These are phyloP conservation scores for Myzus persicae DNA, from an alignment of 1,140 invertebrate genomes.

Conservation along the genomic window DNA sequence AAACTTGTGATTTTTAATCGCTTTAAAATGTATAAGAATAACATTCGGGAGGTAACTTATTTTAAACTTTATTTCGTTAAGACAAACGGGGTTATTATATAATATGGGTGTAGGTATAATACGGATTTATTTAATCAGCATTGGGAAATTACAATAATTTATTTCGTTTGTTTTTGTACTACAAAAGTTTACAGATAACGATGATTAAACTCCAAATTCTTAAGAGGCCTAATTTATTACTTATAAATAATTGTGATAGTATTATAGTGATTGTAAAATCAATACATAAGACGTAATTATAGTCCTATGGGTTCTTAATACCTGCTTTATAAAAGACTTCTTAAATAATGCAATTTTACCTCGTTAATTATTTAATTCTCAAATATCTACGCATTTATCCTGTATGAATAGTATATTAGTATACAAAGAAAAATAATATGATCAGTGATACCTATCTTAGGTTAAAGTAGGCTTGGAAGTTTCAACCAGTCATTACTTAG, in stretches of 20 bases:
- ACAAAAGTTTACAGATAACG: background rate
- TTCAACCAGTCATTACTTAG: too few relatives aligned
- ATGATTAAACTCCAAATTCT: background rate
- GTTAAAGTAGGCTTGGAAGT: too few relatives aligned
- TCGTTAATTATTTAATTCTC: background rate
- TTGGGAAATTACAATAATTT: background rate
- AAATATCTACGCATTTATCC: background rate
- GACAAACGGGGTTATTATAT: background rate
- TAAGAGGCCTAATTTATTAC: background rate
- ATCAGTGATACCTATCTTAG: too few relatives aligned
- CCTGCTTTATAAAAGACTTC: background rate
- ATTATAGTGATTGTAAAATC: background rate
- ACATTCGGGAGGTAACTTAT: background rate
- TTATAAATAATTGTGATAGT: background rate
- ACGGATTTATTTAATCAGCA: background rate
- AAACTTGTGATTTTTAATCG: background rate
- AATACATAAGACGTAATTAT: background rate
- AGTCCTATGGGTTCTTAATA: background rate
- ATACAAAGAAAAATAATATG: background rate
- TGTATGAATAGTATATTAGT: too few relatives aligned
- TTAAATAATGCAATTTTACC: background rate
- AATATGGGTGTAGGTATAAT: background rate
- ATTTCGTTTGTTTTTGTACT: background rate
- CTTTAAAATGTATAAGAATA: background rate
- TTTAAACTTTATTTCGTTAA: background rate